Percentiles rank a stretch among this genome's conserved stretches.
Evolutionary conservation across 1,140 invertebrate species (phyloP).

Genomic region (Trichonephila clavata): DNA sequence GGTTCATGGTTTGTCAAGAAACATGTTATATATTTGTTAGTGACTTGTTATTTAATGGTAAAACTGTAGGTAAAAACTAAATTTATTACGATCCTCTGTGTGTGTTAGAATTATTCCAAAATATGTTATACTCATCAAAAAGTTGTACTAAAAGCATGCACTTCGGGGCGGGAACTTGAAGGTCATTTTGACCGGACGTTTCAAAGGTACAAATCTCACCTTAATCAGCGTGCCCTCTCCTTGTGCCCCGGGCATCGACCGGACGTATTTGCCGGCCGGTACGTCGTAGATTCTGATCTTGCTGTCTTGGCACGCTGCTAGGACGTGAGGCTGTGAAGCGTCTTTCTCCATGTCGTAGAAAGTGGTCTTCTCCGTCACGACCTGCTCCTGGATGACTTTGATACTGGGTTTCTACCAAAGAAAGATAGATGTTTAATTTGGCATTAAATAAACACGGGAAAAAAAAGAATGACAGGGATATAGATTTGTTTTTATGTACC

Average conservation of each 20-base stretch:
- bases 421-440: not conserved
- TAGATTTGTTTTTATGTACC: too few species aligned
- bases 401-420: slow-evolving; percentile 52
- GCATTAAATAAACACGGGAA: not conserved
- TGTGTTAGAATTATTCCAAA: too few species aligned
- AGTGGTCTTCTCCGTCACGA: slow-evolving; percentile 95
- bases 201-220: slow-evolving; percentile 80
- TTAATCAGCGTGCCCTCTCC: slow-evolving; percentile 96
- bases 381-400: slow-evolving; percentile 89
- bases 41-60: too few species aligned
- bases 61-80: too few species aligned
- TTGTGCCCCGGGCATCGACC: slow-evolving; percentile 93
- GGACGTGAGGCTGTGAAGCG: slow-evolving; percentile 91
- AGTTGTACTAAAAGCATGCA: too few species aligned
- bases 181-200: not conserved
- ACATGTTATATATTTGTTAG: too few species aligned
- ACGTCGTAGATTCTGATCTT: slow-evolving; percentile 97
- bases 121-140: too few species aligned
- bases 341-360: slow-evolving; percentile 99
- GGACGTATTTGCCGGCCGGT: slow-evolving; percentile 93
- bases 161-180: too few species aligned
- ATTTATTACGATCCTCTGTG: too few species aligned
- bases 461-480: too few species aligned
- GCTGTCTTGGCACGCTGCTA: slow-evolving; percentile 97
- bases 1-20: too few species aligned